These are phyloP conservation scores for Loris lydekkerianus DNA, from an alignment of 2,797 vertebrate species.

Conservation along the genomic window DNA sequence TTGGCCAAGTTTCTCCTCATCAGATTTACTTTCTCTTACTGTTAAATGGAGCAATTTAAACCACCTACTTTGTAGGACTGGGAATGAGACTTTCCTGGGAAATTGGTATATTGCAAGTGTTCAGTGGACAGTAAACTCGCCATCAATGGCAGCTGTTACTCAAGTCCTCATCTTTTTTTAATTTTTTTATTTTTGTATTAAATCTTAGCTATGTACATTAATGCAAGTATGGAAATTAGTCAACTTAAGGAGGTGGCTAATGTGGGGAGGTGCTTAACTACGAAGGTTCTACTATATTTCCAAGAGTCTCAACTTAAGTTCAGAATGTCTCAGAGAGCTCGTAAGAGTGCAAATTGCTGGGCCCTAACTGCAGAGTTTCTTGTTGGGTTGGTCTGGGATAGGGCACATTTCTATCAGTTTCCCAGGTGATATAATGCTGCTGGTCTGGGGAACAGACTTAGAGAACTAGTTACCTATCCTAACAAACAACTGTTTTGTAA, in stretches of 20 bases:
- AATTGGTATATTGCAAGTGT: neutral
- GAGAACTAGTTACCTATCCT: neutral
- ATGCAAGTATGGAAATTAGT: no score
- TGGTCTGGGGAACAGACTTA: neutral
- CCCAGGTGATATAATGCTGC: neutral
- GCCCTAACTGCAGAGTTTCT: neutral
- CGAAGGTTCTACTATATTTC: neutral
- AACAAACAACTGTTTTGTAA: neutral
- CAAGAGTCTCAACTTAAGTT: neutral
- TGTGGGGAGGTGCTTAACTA: no score
- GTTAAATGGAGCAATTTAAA: neutral
- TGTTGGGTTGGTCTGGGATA: neutral
- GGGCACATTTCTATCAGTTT: neutral
- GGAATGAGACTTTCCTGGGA: neutral
- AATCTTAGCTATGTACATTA: no score
- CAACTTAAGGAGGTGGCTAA: no score
- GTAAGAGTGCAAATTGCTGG: neutral
- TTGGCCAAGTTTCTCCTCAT: neutral
- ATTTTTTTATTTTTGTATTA: no score
- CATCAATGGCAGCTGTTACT: neutral
- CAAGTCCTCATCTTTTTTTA: neutral
- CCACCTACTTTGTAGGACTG: neutral
- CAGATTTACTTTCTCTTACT: neutral
- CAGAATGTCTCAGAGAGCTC: neutral
- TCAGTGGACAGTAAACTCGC: neutral